Base-by-base conservation (phyloP, 1,140 invertebrate species). In the Drosophila suzukii region DNA sequence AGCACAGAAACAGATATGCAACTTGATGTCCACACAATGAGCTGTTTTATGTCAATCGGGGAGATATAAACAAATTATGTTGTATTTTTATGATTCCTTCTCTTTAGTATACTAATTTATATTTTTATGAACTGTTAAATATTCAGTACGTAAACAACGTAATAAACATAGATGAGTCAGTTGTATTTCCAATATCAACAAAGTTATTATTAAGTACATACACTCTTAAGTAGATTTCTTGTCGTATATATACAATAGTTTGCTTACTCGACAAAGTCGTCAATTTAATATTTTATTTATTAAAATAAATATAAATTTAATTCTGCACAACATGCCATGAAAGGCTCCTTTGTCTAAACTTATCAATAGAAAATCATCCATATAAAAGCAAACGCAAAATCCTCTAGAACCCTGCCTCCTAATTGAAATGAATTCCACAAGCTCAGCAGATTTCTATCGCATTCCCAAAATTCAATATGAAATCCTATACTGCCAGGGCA, bases 391-490 rank as follows among this genome's bases (percentile, higher is more conserved):
- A 34, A 8, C 8, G 7, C 32, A 8, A 34, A 24, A 12, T 20
- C 24, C 11, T 11, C 0, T 13, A 3, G 38, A 24, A 12, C 0
- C 8, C 2, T 3, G 12, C 15, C n/a, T 20, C 5, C 43, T 20
- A 12, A 5, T 15, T 46, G 8, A 17, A 17, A 36, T 3, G 24
- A 59, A 58, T 60, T 36, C 13, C n/a, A 2, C 11, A 17, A 36
- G 6, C 20, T 36, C 1, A 41, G 1, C 44, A 1, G 17, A 6
- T 17, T 12, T 8, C 27, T 24, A 1, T 38, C 13, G 24, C 41
- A 17, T 17, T 7, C 11, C 44, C 20, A 39, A 41, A 68, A 57
- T 57, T 49, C 36, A 49, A 39, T 39, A 71, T 41, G 34, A 49
- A 34, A 71, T 58, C 51, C 6, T 10, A 49, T 55, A 24, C 6